Conservation (phyloP, 2,888 invertebrate genomes). For the Pseudococcus jackbeardsleyi region DNA sequence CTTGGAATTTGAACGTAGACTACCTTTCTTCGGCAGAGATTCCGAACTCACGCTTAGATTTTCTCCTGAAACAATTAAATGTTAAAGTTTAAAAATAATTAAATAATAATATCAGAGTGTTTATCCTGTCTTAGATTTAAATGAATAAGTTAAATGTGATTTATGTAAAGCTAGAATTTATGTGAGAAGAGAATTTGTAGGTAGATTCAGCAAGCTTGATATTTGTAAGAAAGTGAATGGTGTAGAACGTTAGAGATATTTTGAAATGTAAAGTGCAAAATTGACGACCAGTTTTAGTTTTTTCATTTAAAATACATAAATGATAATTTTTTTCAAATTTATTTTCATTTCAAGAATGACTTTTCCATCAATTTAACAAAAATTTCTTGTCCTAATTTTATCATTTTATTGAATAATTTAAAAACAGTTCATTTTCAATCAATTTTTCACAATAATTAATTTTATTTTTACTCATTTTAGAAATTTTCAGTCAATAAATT, state of each 20-base stretch:
- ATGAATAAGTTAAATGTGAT: neutral
- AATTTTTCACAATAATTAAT: too few relatives aligned
- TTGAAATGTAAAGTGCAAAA: too few relatives aligned
- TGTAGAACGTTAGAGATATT: neutral
- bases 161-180: neutral
- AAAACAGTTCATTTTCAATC: too few relatives aligned
- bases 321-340: too few relatives aligned
- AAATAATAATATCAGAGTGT: neutral
- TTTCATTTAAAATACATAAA: too few relatives aligned
- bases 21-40: conserved; percentile 55
- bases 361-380: too few relatives aligned
- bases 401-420: too few relatives aligned
- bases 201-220: neutral
- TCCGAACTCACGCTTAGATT: conserved; percentile 60
- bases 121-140: neutral
- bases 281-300: too few relatives aligned
- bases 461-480: too few relatives aligned
- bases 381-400: too few relatives aligned
- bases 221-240: neutral
- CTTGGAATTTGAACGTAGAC: conserved; percentile 60
- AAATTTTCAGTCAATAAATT: too few relatives aligned
- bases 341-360: too few relatives aligned
- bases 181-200: neutral
- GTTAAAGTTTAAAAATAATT: neutral
- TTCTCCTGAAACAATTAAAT: conserved; percentile 39